phyloP scores from a whole-genome alignment of 2,888 invertebrate genomes.

The Thelaira solivaga region DNA sequence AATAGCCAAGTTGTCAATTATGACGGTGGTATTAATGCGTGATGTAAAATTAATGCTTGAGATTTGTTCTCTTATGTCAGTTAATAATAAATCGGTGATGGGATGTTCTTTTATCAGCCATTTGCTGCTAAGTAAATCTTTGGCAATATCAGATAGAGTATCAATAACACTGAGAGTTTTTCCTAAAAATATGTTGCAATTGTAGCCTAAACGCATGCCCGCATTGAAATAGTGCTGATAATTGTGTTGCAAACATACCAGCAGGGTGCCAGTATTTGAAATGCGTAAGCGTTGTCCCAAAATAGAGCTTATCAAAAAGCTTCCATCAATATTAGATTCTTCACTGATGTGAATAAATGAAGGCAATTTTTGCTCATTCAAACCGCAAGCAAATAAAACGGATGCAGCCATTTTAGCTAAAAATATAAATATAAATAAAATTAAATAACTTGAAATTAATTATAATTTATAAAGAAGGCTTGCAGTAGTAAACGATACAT shows the following conservation, averaged over 20 bases:
- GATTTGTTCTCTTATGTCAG: constrained; percentile 68
- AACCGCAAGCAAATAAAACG: constrained; percentile 81
- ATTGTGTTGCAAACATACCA: constrained; percentile 84
- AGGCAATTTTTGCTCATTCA: constrained; percentile 80
- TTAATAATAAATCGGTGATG: constrained; percentile 71
- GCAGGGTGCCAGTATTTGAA: constrained; percentile 79
- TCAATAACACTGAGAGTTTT: constrained; percentile 79
- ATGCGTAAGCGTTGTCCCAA: constrained; percentile 81
- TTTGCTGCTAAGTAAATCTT: constrained; percentile 74
- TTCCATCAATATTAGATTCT: constrained; percentile 83
- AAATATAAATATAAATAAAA: background rate
- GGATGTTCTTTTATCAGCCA: constrained; percentile 72
- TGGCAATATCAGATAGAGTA: constrained; percentile 78
- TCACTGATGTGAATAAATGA: constrained; percentile 83
- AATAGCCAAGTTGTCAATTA: constrained; percentile 86
- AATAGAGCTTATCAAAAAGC: constrained; percentile 84
- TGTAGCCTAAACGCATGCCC: constrained; percentile 85
- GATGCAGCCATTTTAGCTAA: constrained; percentile 79
- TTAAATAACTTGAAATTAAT: no score
- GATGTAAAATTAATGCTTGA: constrained; percentile 65
- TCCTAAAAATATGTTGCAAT: constrained; percentile 79
- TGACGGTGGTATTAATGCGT: constrained; percentile 78
- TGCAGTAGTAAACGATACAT: no score
- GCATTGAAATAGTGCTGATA: constrained; percentile 85
- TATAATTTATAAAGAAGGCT: no score